Conservation (phyloP, 2,113 vertebrate genomes). For the Mastomys natalensis region DNA sequence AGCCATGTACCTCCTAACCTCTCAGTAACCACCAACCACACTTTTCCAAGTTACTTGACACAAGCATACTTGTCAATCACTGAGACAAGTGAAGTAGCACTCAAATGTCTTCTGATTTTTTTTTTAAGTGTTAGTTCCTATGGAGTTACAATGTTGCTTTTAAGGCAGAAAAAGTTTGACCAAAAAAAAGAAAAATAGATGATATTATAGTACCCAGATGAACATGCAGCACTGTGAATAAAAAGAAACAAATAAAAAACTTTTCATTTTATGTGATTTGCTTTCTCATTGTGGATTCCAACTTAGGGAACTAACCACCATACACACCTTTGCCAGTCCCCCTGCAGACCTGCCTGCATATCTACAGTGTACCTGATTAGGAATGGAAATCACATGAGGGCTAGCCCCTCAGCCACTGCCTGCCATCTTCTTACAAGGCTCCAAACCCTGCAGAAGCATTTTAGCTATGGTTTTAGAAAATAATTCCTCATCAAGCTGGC, state of each 20-base stretch:
- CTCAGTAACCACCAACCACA: background rate
- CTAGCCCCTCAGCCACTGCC: background rate
- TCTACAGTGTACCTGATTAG: background rate
- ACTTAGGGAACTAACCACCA: background rate
- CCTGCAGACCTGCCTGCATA: background rate
- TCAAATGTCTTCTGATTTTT: background rate
- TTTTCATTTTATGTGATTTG: background rate
- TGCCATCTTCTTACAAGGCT: background rate
- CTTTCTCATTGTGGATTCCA: background rate
- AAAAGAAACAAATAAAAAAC: background rate
- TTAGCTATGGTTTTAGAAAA: background rate
- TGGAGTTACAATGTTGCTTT: background rate
- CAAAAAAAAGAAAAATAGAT: background rate
- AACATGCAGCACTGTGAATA: background rate
- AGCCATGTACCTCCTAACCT: slow-evolving; percentile 10
- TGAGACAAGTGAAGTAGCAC: background rate
- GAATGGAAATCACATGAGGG: background rate
- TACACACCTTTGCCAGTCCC: background rate
- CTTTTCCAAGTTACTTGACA: accelerated
- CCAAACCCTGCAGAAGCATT: background rate
- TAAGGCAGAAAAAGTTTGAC: background rate
- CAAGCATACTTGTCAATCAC: background rate
- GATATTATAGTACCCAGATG: background rate
- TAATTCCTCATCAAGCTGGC: background rate
- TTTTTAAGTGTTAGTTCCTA: background rate